Evolutionary conservation across 2,797 vertebrate species (phyloP).

Genomic region (Rousettus madagascariensis): DNA sequence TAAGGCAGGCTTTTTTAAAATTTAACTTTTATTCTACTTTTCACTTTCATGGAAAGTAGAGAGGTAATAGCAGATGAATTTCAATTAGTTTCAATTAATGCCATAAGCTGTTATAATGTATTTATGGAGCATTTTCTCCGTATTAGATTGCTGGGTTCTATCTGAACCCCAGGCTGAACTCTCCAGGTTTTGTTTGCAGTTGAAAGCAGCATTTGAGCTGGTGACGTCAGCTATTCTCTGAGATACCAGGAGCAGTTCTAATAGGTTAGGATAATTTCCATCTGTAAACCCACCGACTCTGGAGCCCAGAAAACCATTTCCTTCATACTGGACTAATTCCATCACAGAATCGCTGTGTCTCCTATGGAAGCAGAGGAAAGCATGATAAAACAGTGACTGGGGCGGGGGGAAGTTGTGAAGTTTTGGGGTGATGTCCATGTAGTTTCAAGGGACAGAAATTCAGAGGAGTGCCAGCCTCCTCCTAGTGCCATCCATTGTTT

Average conservation of each 20-base stretch:
- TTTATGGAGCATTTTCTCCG: too few relatives aligned
- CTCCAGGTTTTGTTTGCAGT: not conserved
- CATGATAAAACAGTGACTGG: not conserved
- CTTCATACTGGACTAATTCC: not conserved
- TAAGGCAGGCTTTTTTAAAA: constrained; percentile 76
- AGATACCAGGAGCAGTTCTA: not conserved
- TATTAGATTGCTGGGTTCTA: constrained; percentile 61
- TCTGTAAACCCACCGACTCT: not conserved
- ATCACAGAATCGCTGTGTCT: not conserved
- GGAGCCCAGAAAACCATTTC: not conserved
- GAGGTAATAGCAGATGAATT: constrained; percentile 78
- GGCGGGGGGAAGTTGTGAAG: not conserved
- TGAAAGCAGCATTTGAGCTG: constrained; percentile 12
- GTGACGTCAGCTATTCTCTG: not conserved
- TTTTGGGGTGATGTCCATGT: not conserved
- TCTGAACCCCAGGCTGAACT: not conserved
- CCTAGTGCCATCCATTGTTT: not conserved
- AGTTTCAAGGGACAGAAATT: not conserved
- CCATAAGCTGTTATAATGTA: constrained; percentile 59
- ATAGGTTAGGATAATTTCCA: constrained; percentile 15
- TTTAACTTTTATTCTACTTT: constrained; percentile 76
- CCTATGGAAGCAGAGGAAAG: not conserved
- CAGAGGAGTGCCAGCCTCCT: not conserved
- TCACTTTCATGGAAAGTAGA: constrained; percentile 76
- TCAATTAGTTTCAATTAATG: constrained; percentile 81